phyloP scores from a whole-genome alignment of 2,888 invertebrate species.

The Ochropacha duplaris region DNA sequence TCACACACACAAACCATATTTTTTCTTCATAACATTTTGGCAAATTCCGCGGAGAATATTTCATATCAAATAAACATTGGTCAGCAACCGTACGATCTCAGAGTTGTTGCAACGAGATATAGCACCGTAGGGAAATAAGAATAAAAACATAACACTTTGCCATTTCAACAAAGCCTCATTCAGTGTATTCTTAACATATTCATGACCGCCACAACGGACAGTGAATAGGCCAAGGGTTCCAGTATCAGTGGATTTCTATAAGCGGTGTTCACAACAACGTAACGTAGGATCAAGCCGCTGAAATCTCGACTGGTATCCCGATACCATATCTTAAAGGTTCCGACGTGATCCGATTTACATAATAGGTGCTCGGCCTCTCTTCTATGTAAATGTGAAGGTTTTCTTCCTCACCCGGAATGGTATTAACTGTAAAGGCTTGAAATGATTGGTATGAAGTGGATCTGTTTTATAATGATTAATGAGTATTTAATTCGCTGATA shows the following conservation, averaged over 20 bases:
- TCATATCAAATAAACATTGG: background rate
- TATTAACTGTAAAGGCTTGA: conserved; percentile 58
- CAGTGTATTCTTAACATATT: conserved; percentile 40
- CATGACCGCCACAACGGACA: conserved; percentile 38
- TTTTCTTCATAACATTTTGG: background rate
- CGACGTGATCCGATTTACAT: conserved; percentile 74
- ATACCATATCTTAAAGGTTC: conserved; percentile 59
- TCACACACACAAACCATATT: background rate
- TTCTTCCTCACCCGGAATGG: conserved; percentile 42
- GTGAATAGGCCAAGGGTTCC: conserved; percentile 28
- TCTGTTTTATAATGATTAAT: conserved; percentile 61
- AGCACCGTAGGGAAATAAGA: conserved; percentile 18
- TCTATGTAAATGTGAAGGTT: conserved; percentile 57
- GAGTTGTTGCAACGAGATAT: conserved; percentile 21
- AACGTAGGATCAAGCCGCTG: conserved; percentile 55
- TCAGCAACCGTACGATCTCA: conserved; percentile 12
- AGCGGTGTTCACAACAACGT: conserved; percentile 60
- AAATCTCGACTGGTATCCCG: conserved; percentile 65
- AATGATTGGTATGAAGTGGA: conserved; percentile 68
- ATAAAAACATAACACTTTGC: conserved; percentile 32
- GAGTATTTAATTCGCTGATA: too few relatives aligned
- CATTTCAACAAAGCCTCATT: conserved; percentile 9
- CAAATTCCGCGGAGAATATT: background rate
- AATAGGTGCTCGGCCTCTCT: conserved; percentile 53
- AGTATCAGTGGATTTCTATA: conserved; percentile 53